Base-by-base conservation (phyloP, 2,113 vertebrate genomes). In the Tautogolabrus adspersus region DNA sequence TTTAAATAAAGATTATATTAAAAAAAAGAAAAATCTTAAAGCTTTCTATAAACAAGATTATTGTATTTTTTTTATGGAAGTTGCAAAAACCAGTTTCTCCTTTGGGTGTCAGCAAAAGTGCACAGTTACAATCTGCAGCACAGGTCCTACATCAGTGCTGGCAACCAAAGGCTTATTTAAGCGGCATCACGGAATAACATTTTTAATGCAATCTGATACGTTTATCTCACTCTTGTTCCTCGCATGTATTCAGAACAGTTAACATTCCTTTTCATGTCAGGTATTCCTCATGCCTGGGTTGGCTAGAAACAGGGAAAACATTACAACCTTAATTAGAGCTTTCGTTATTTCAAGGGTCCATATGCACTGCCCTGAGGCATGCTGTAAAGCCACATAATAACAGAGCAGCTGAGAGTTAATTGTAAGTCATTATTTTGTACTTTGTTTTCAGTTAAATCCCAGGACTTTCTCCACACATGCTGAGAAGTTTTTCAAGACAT, bases 101-200 rank as follows among this genome's bases (percentile, higher is more conserved):
- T 93, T 91, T 93, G 94, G 93, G 92, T 90, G 93, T 93, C 94
- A 94, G 90, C 84, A 92, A 47, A 92, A 84, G 77, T 79, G 57
- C 86, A 9, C 0, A 21, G 71, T 77, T 84, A 2, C 49, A 9
- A 3, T 75, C 63, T 65, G 58, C 58, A 68, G 61, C 51, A n/a
- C 69, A 70, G 65, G 57, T 82, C 42, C 15, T 15, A 19, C n/a
- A 70, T 49, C 74, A 21, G 51, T n/a, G 2, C 23, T 3, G 47
- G 22, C 54, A 66, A 26, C 63, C 40, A 21, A 22, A 38, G 5
- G 9, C 61, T 68, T 26, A 61, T 68, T 58, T 58, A 54, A 74
- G 19, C 16, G 47, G 42, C 19, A 0, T 44, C 22, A 1, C 37
- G 46, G 21, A 79, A 61, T 60, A 65, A 42, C 21, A 54, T 59